Evolutionary conservation across 2,797 vertebrate species (phyloP).

Genomic region (Acanthornis magna): DNA sequence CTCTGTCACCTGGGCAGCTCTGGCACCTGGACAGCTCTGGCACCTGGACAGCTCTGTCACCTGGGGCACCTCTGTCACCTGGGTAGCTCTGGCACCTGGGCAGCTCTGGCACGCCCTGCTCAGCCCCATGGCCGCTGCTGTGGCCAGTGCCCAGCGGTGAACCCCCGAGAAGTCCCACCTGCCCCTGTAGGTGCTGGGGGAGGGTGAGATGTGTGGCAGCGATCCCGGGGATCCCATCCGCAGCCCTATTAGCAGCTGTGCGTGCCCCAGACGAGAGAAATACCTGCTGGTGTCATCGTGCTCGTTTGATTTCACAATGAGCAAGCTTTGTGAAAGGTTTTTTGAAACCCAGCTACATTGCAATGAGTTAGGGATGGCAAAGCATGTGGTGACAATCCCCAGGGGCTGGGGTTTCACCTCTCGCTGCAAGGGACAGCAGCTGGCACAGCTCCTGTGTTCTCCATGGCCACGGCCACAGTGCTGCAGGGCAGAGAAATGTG

Average conservation of each 20-base stretch:
- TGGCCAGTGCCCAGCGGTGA: neutral
- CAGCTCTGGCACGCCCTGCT: neutral
- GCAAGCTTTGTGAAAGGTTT: neutral
- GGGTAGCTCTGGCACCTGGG: no score
- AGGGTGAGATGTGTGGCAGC: neutral
- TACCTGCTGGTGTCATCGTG: accelerated
- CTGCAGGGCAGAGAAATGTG: neutral
- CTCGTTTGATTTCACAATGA: neutral
- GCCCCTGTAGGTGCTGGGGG: neutral
- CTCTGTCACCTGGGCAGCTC: neutral
- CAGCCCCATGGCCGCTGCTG: neutral
- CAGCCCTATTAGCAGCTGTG: neutral
- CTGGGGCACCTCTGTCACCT: no score
- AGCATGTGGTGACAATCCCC: neutral
- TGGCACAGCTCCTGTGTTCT: accelerated
- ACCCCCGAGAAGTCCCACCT: no score
- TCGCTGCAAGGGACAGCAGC: neutral
- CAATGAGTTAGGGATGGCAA: neutral
- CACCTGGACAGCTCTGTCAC: neutral
- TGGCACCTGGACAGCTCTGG: neutral
- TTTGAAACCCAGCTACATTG: neutral
- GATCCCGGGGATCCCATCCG: neutral
- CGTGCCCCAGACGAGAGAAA: accelerated
- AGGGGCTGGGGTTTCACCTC: neutral
- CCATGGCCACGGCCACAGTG: neutral